Percentiles rank a stretch among this genome's conserved stretches.
Conservation (phyloP, 2,888 invertebrate species). For the Lasius platythorax region DNA sequence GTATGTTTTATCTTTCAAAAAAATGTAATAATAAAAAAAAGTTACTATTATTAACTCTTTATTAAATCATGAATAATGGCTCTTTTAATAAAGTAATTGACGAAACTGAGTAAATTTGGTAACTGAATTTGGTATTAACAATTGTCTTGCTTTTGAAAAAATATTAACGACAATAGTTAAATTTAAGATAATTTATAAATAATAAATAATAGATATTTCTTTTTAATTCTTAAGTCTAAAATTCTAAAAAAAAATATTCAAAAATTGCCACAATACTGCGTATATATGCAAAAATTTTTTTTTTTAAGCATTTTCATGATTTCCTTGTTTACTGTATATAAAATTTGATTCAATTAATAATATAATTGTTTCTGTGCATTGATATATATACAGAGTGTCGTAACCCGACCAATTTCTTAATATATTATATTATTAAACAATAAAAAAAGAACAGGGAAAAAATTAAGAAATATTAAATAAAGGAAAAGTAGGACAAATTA, state of each 20-base stretch:
- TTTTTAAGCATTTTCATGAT: no score
- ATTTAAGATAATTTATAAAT: background rate
- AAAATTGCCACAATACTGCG: background rate
- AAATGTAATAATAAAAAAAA: background rate
- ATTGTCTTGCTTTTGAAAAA: background rate
- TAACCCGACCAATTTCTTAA: no score
- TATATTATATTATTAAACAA: no score
- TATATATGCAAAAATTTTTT: no score
- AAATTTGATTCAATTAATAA: no score
- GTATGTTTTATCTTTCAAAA: background rate
- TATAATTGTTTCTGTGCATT: no score
- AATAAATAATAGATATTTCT: background rate
- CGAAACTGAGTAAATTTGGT: background rate
- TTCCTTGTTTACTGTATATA: no score
- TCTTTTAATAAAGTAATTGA: background rate
- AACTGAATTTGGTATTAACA: background rate
- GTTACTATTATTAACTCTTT: background rate
- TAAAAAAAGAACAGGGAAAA: no score
- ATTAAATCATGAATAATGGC: background rate
- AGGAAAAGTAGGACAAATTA: no score
- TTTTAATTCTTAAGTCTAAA: background rate
- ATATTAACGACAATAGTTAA: background rate
- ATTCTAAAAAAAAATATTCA: background rate
- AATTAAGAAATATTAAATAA: no score
- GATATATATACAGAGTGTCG: no score